These are phyloP conservation scores for Hoplias malabaricus DNA, from an alignment of 2,113 vertebrate species.

Conservation along the genomic window DNA sequence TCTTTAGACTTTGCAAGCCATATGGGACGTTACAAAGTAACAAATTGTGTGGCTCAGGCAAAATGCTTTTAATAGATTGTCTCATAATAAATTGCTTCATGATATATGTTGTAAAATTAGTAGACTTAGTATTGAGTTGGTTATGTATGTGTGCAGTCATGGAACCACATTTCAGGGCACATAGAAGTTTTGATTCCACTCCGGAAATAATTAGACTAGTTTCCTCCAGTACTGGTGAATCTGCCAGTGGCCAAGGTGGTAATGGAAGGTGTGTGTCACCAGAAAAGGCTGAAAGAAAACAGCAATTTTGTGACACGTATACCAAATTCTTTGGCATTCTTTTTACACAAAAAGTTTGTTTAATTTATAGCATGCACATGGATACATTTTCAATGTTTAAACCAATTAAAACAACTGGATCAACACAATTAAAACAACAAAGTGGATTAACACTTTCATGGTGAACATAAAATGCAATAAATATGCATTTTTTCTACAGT, in stretches of 20 bases:
- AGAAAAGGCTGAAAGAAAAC: conserved; percentile 41
- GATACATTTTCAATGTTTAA: background rate
- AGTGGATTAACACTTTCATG: too few species aligned
- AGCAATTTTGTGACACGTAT: conserved; percentile 1
- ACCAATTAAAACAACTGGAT: background rate
- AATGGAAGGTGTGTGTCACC: conserved; percentile 67
- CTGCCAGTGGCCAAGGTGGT: conserved; percentile 53
- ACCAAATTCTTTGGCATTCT: too few species aligned
- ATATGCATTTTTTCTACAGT: too few species aligned
- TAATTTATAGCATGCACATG: background rate
- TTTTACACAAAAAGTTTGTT: too few species aligned
- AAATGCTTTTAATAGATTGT: background rate
- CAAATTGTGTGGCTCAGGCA: conserved; percentile 1
- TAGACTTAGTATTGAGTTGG: conserved; percentile 46
- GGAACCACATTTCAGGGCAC: conserved; percentile 39
- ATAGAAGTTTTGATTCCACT: conserved; percentile 60
- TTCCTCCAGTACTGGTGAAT: conserved; percentile 56
- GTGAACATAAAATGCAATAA: too few species aligned
- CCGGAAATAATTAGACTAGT: conserved; percentile 70
- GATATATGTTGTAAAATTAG: conserved; percentile 24
- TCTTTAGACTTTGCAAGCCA: conserved; percentile 7
- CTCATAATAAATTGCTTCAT: background rate
- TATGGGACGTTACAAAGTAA: conserved; percentile 8
- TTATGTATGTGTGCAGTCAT: conserved; percentile 39
- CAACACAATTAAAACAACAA: background rate